Percentiles rank a stretch among this genome's conserved stretches.
Conservation (phyloP, 2,113 vertebrate species). For the Ameiurus melas region DNA sequence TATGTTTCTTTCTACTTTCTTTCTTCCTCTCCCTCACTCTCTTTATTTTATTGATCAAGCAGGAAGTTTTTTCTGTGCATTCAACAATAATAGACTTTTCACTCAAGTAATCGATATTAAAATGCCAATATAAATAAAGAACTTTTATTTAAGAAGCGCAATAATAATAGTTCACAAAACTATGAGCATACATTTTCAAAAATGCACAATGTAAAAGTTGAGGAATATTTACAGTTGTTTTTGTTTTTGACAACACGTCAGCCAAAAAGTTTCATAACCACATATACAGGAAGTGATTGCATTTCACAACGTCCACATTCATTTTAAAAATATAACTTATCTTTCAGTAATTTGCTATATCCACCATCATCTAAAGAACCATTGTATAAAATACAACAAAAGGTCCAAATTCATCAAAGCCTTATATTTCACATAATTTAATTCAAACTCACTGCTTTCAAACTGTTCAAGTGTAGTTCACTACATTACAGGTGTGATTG, state of each 20-base stretch:
- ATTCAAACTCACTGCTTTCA: neutral
- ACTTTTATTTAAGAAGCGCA: slow-evolving; percentile 69
- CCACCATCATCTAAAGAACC: slow-evolving; percentile 37
- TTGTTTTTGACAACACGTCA: slow-evolving; percentile 32
- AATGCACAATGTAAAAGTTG: slow-evolving; percentile 66
- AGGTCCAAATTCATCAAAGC: slow-evolving; percentile 51
- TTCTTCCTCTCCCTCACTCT: neutral
- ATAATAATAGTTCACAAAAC: slow-evolving; percentile 65
- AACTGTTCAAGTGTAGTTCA: slow-evolving; percentile 18
- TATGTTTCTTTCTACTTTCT: neutral
- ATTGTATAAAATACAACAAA: slow-evolving; percentile 50
- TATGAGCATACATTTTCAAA: slow-evolving; percentile 69
- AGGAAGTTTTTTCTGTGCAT: neutral
- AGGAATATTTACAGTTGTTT: slow-evolving; percentile 54
- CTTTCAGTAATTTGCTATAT: slow-evolving; percentile 48
- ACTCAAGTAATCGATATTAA: slow-evolving; percentile 24
- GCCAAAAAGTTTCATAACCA: slow-evolving; percentile 34
- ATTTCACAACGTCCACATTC: slow-evolving; percentile 62
- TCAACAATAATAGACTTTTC: neutral
- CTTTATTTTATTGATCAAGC: neutral
- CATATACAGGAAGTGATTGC: slow-evolving; percentile 63
- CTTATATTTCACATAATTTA: slow-evolving; percentile 31
- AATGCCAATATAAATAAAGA: slow-evolving; percentile 64
- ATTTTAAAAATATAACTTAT: slow-evolving; percentile 52
- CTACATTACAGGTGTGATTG: neutral